Base-by-base conservation (phyloP, 2,888 invertebrate species). In the Chaitophorus viminalis region DNA sequence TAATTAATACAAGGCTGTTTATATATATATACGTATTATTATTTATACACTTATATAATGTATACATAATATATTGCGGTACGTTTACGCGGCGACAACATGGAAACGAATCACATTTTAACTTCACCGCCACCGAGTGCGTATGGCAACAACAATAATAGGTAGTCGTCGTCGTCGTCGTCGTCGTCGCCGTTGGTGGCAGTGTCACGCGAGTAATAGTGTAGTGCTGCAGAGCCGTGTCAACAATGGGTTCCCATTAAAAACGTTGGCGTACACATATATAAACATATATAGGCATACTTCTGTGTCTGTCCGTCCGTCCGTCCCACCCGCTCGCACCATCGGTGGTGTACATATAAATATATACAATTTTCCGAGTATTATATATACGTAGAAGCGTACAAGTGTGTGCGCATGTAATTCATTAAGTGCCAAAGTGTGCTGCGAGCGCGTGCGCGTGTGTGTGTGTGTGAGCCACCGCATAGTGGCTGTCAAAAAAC, bases 1-100 rank as follows among this genome's bases (percentile, higher is more conserved):
- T 86, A 86, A 86, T 86, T 86, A 86, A 86, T 86, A 86, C 84
- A 77, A 65, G 77, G 85, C n/a, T 31, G 39, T 81, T 21, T 11
- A 68, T 3, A 3, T 6, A 18, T 14, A 21, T 33, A 21, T 11
- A 21, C 68, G 9, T 3, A 81, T 25, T 25, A 46, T 31, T n/a
- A 4, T n/a, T 8, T 8, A 8, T 6, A 25, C 68, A 25, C 68
- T 6, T 68, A 29, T 68, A 8, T 54, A 18, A 4, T n/a, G 11
- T 33, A 33, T 5, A 18, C 4, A 9, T 18, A n/a, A 6, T 17
- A 18, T 72, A 2, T 60, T 33, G 3, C 29, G 68, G n/a, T 70
- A 29, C 29, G 72, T 72, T 14, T 18, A 33, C 72, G 18, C 72
- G 72, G 72, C 29, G 72, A 33, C 29, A n/a, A 68, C 29, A 68